Evolutionary conservation across 1,140 invertebrate genomes (phyloP), one percentile per base, ranked within the genome.

Genomic region (Thaumatotibia leucotreta): DNA sequence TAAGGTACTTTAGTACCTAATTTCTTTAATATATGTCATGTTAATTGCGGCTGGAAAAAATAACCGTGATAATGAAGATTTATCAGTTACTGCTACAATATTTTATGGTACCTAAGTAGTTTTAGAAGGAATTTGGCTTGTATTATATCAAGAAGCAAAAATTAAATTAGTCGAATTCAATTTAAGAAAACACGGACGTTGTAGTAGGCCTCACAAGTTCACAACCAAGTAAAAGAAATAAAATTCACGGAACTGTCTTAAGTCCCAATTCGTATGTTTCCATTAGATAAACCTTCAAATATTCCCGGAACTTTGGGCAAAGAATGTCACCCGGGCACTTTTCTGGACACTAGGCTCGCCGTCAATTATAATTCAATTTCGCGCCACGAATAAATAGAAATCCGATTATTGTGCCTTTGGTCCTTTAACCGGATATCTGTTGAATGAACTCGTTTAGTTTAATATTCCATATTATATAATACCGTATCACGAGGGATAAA

Each of bases 301-400:
- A 80, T 80, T 69, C 72, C 64, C 29, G 74, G 75, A 69, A 73
- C 72, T 76, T 77, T 73, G 61, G 74, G 78, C 67, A 69, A 75
- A 72, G 74, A 77, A 77, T 74, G 78, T 70, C 63, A 73, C 76
- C 70, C 68, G 74, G 76, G 72, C 78, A 80, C 78, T 77, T 77
- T 77, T 76, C 75, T 76, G 67, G 69, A 77, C 78, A 77, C 72
- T 74, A 80, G 74, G 72, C 72, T 70, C 61, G 64, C 65, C 52
- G 52, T 58, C 52, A 58, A 58, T 58, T 58, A 58, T 58, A 58
- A 58, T 58, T 58, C 52, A 58, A 58, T 58, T 58, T 29, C 52
- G 52, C 52, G 52, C 23, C 52, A 27, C 23, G 5, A 27, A 31
- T 58, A 58, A 31, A 31, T 58, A 58, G 52, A 58, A 58, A 58